phyloP scores from a whole-genome alignment of 2,888 invertebrate species.

The Eudasyphora cyanicolor region DNA sequence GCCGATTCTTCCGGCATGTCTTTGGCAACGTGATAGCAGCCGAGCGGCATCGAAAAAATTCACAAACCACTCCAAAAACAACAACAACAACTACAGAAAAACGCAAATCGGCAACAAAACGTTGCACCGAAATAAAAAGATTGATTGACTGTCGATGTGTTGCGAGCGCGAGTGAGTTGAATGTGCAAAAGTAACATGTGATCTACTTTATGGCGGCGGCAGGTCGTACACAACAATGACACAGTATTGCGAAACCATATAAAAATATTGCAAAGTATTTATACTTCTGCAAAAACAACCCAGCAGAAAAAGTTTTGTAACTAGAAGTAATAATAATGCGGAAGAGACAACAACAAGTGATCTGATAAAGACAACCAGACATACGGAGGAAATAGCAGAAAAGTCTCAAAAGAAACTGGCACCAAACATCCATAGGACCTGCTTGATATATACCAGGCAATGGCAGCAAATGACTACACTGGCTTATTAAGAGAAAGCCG shows the following conservation, averaged over 20 bases:
- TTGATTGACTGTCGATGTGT: conserved; percentile 61
- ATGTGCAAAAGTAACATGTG: conserved; percentile 54
- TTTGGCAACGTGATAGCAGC: not conserved
- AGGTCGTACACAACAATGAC: not conserved
- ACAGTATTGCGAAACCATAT: conserved; percentile 6
- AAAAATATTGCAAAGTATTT: too few species aligned
- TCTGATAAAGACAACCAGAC: too few species aligned
- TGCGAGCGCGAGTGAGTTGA: conserved; percentile 20
- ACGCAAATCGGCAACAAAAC: conserved; percentile 27
- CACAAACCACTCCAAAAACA: not conserved
- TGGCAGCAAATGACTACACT: too few species aligned
- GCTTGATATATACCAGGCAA: too few species aligned
- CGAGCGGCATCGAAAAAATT: not conserved
- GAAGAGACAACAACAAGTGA: too few species aligned
- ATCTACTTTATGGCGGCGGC: conserved; percentile 58
- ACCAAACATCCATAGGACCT: too few species aligned
- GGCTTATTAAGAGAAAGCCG: too few species aligned
- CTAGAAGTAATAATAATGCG: too few species aligned
- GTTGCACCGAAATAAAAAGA: conserved; percentile 34
- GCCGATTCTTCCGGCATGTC: conserved; percentile 60
- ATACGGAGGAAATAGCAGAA: too few species aligned
- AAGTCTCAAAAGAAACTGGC: too few species aligned
- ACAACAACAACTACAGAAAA: not conserved
- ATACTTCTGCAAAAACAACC: too few species aligned
- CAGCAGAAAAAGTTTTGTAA: too few species aligned